A percentile compares a stretch with the other conserved stretches of the same genome.
These are phyloP conservation scores for Spongilla lacustris DNA, from an alignment of 37 sponge, comb jelly and placozoan species.

Conservation along the genomic window DNA sequence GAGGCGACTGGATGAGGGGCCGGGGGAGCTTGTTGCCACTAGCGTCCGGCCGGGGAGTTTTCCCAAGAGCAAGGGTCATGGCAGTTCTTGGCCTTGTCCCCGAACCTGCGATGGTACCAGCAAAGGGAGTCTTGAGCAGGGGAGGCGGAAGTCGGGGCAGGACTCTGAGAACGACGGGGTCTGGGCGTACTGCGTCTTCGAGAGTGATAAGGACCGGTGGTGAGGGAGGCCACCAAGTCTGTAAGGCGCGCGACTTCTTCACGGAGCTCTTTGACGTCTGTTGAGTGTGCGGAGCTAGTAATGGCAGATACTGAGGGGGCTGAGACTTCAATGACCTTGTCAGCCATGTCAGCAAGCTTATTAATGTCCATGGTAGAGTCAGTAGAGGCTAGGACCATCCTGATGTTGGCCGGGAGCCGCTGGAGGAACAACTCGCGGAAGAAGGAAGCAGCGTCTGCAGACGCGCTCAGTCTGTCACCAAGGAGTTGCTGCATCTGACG, in stretches of 20 bases:
- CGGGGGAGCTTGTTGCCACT: conserved; percentile 63
- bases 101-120: conserved; percentile 42
- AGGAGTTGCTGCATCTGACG: conserved; percentile 73
- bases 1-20: conserved; percentile 45
- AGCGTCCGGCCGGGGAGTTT: conserved; percentile 57
- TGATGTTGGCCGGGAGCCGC: conserved; percentile 54
- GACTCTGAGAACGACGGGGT: conserved; percentile 3
- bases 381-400: conserved; percentile 69
- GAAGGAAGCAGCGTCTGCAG: conserved; percentile 9
- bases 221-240: not conserved
- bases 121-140: conserved; percentile 12
- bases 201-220: not conserved
- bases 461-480: conserved; percentile 12
- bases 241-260: conserved; percentile 2
- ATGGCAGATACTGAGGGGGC: conserved; percentile 31
- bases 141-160: not conserved
- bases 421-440: conserved; percentile 63
- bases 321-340: conserved; percentile 62
- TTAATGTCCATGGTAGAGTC: conserved; percentile 16
- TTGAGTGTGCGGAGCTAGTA: conserved; percentile 5
- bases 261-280: conserved; percentile 3
- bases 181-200: not conserved
- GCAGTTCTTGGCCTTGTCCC: conserved; percentile 33
- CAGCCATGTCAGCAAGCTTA: conserved; percentile 56
- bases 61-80: conserved; percentile 26